phyloP scores from a whole-genome alignment of 2,113 vertebrate genomes.

The Illadopsis cleaveri region DNA sequence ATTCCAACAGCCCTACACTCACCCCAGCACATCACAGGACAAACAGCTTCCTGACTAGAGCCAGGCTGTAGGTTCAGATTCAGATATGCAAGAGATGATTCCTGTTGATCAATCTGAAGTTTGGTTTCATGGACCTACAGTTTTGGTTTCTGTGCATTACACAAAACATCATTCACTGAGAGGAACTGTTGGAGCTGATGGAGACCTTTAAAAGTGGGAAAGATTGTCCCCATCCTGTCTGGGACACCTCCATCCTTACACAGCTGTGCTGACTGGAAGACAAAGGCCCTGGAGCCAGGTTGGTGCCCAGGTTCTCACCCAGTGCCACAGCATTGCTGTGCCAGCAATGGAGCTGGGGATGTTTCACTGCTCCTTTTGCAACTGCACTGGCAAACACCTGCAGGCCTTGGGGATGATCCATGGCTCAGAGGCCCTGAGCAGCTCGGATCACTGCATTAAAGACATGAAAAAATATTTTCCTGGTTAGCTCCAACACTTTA shows the following conservation, averaged over 20 bases:
- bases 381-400: neutral
- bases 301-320: neutral
- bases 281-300: neutral
- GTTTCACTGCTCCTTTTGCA: neutral
- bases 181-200: neutral
- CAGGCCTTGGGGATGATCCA: neutral
- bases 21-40: neutral
- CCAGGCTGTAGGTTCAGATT: neutral
- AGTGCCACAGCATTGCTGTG: neutral
- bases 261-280: neutral
- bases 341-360: fast-evolving
- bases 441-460: neutral
- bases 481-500: neutral
- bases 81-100: neutral
- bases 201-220: neutral
- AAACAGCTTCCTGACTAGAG: neutral
- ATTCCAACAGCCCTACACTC: neutral
- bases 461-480: neutral
- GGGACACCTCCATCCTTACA: neutral
- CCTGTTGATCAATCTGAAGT: neutral
- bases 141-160: neutral
- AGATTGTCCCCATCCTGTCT: neutral
- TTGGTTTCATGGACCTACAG: no score
- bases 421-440: neutral
- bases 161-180: neutral